Evolutionary conservation across 1,140 invertebrate species (phyloP).

Genomic region (Cephus cinctus): DNA sequence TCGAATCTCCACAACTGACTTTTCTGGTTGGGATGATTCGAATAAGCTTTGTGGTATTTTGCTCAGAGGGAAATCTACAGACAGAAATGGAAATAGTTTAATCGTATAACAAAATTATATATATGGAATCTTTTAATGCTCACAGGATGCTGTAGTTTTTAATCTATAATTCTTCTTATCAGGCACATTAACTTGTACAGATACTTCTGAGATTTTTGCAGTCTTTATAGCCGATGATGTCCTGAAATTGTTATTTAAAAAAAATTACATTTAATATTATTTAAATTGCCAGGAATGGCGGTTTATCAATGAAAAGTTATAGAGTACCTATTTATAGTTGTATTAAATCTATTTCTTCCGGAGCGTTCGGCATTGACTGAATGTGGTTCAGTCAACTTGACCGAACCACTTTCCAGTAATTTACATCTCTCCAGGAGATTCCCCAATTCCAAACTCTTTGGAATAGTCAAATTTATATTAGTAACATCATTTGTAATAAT

Average conservation of each 20-base stretch:
- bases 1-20: conserved; percentile 43
- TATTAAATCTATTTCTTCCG: conserved; percentile 2
- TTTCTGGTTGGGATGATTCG: conserved; percentile 36
- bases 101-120: conserved; percentile 7
- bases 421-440: conserved; percentile 37
- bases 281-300: too few species aligned
- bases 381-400: conserved; percentile 40
- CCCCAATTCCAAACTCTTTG: conserved; percentile 33
- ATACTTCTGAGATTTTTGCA: conserved; percentile 22
- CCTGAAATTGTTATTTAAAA: conserved; percentile 1
- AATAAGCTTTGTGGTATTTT: conserved; percentile 41
- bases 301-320: not conserved
- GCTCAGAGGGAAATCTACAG: conserved; percentile 38
- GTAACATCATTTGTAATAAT: conserved; percentile 2
- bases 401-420: conserved; percentile 30
- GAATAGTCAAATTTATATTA: conserved; percentile 1
- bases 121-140: conserved; percentile 9
- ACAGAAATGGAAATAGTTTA: conserved; percentile 3
- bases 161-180: conserved; percentile 16
- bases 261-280: not conserved
- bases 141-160: conserved; percentile 16
- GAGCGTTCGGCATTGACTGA: not conserved
- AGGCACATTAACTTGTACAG: conserved; percentile 20
- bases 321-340: not conserved
- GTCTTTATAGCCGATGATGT: not conserved